Percentiles rank a stretch among this genome's conserved stretches.
Conservation (phyloP, 2,888 invertebrate genomes). For the Caenorhabditis virilis region DNA sequence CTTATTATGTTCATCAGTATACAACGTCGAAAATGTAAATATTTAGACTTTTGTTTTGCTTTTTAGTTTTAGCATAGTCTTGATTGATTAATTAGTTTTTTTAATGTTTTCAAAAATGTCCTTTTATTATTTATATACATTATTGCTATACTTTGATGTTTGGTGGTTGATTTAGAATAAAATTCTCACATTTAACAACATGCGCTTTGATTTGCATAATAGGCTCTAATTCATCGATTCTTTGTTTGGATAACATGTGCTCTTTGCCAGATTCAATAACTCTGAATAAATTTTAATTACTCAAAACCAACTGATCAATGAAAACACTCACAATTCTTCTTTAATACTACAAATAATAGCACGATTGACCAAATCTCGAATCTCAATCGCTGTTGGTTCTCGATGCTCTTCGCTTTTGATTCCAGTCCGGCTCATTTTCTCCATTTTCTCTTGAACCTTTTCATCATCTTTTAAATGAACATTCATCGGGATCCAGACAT, state of each 20-base stretch:
- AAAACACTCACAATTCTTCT: slow-evolving; percentile 24
- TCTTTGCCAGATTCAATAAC: slow-evolving; percentile 37
- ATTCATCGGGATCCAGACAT: slow-evolving; percentile 46
- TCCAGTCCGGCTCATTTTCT: slow-evolving; percentile 1
- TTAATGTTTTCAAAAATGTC: too few species aligned
- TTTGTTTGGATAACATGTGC: slow-evolving; percentile 37
- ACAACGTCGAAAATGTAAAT: too few species aligned
- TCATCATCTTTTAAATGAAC: slow-evolving; percentile 26
- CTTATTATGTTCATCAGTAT: background rate
- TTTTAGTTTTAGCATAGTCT: too few species aligned
- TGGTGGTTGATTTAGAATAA: too few species aligned
- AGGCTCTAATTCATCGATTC: slow-evolving; percentile 35
- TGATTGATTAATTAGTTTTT: too few species aligned
- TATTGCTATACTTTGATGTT: too few species aligned
- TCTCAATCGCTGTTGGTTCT: background rate
- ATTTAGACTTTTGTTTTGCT: too few species aligned
- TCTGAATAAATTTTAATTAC: slow-evolving; percentile 5
- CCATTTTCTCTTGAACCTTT: slow-evolving; percentile 8
- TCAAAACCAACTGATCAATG: background rate
- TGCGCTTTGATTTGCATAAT: slow-evolving; percentile 39
- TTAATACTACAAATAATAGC: slow-evolving; percentile 42
- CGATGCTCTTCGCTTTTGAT: background rate
- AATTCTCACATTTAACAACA: slow-evolving; percentile 34
- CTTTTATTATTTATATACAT: too few species aligned
- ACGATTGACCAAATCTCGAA: slow-evolving; percentile 30